phyloP scores from a whole-genome alignment of 1,140 invertebrate genomes.

The Drosophila rufa region DNA sequence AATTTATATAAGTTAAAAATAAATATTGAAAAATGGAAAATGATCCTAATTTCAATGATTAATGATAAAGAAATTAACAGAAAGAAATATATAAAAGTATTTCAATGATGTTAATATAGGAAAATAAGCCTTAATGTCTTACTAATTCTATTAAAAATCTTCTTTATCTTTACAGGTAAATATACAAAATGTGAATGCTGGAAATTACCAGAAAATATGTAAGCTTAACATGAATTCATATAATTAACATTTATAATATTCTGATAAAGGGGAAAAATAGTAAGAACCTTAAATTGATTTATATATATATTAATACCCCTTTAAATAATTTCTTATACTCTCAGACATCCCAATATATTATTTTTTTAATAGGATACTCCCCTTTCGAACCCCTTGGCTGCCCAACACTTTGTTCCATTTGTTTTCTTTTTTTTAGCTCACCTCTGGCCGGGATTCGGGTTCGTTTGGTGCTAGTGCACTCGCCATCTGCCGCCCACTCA shows the following conservation, averaged over 20 bases:
- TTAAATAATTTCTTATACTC: background rate
- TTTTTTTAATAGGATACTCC: background rate
- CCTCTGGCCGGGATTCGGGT: constrained; percentile 30
- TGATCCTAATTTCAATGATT: no score
- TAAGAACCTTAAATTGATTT: background rate
- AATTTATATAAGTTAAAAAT: background rate
- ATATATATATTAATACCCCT: no score
- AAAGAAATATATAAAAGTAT: background rate
- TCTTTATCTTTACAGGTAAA: constrained; percentile 20
- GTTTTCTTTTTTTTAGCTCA: constrained; percentile 6
- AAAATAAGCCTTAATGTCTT: background rate
- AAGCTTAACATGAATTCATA: background rate
- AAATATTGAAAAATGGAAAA: background rate
- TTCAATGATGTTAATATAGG: background rate
- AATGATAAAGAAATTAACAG: background rate
- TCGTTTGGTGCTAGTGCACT: constrained; percentile 17
- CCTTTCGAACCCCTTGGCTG: background rate
- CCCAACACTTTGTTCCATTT: background rate
- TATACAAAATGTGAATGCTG: background rate
- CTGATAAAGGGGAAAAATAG: no score
- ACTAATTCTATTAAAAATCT: background rate
- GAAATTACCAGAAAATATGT: background rate
- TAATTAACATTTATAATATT: no score
- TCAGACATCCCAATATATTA: background rate
- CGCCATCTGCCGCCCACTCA: constrained; percentile 43